Evolutionary conservation across 2,797 vertebrate species (phyloP).

Genomic region (Rhinella marina): DNA sequence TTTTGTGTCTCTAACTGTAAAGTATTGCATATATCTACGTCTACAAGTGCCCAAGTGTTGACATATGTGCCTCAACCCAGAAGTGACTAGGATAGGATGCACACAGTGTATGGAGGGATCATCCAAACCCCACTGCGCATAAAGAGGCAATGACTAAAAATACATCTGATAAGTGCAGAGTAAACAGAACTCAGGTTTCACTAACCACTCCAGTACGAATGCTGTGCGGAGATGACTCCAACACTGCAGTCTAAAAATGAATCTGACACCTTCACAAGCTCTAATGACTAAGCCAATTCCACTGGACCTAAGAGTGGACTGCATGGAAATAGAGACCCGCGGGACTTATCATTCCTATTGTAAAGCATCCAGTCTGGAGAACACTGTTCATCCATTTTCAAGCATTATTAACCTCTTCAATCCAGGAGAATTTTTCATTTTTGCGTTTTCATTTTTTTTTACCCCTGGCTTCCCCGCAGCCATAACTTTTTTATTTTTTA

Average conservation of each 20-base stretch:
- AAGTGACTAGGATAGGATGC: background rate
- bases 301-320: background rate
- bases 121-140: background rate
- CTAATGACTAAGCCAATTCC: constrained; percentile 20
- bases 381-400: no score
- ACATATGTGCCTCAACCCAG: background rate
- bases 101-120: background rate
- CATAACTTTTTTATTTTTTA: no score
- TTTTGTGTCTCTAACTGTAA: background rate
- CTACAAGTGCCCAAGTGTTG: no score
- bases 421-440: no score
- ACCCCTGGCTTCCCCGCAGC: no score
- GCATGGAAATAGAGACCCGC: no score
- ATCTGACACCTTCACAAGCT: constrained; percentile 17
- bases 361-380: no score
- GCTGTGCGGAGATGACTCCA: constrained; percentile 10
- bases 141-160: constrained; percentile 36
- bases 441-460: no score
- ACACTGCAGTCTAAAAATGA: constrained; percentile 18
- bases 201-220: constrained; percentile 13
- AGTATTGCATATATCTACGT: background rate
- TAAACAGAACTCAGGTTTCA: constrained; percentile 19
- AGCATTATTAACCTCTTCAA: no score
- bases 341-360: no score
- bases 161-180: constrained; percentile 26